These are phyloP conservation scores for Alethe castanea DNA, from an alignment of 2,113 vertebrate species.

Conservation along the genomic window DNA sequence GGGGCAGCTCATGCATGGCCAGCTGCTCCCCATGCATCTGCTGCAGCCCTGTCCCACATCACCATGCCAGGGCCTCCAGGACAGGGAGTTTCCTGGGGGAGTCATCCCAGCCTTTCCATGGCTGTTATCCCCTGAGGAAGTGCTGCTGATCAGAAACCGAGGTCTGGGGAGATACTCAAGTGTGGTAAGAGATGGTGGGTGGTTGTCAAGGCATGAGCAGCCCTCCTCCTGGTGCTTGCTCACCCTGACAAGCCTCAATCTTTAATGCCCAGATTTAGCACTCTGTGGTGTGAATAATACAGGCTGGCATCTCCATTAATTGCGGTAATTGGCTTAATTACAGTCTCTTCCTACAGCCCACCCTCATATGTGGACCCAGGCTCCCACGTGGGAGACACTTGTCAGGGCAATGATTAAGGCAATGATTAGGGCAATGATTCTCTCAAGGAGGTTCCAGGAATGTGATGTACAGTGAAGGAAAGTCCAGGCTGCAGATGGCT, in stretches of 20 bases:
- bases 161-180: background rate
- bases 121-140: background rate
- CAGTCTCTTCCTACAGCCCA: background rate
- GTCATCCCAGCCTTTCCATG: background rate
- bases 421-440: background rate
- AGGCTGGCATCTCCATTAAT: background rate
- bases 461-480: background rate
- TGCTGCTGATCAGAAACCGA: background rate
- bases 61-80: background rate
- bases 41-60: fast-evolving
- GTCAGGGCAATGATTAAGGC: background rate
- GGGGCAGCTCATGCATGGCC: fast-evolving
- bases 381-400: background rate
- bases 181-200: background rate
- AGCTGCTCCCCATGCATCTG: fast-evolving
- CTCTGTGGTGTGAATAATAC: background rate
- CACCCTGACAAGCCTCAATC: background rate
- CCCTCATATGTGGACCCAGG: background rate
- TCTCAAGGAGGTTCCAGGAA: background rate
- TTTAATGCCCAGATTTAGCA: background rate
- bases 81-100: background rate
- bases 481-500: background rate
- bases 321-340: slow-evolving; percentile 25
- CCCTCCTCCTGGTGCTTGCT: background rate
- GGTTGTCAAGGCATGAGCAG: background rate